phyloP scores from a whole-genome alignment of 2,888 invertebrate genomes.

The Chymomyza amoena region DNA sequence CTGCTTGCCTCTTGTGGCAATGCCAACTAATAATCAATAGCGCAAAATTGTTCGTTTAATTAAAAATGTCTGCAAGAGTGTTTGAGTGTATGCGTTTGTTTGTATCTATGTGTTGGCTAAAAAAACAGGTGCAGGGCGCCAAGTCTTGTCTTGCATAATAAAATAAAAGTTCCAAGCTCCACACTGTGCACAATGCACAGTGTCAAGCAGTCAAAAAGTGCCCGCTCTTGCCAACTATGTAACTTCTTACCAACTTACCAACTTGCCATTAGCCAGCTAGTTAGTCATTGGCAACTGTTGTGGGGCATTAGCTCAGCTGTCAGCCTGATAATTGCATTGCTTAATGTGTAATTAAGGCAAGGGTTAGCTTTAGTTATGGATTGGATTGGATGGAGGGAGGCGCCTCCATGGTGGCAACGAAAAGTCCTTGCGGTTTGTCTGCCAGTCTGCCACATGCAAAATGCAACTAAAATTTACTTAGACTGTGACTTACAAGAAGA shows the following conservation, averaged over 20 bases:
- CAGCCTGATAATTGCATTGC: conserved; percentile 68
- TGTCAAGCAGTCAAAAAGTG: conserved; percentile 21
- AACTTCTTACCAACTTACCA: not conserved
- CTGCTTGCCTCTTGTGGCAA: conserved; percentile 29
- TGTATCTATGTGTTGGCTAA: not conserved
- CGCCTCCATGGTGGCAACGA: not conserved
- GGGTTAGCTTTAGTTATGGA: not conserved
- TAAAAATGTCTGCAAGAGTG: conserved; percentile 64
- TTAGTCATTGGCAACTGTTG: conserved; percentile 1
- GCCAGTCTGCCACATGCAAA: not conserved
- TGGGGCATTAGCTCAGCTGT: conserved; percentile 62
- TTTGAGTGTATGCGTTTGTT: conserved; percentile 3
- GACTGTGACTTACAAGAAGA: conserved; percentile 9
- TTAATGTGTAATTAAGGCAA: conserved; percentile 60
- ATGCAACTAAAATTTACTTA: conserved; percentile 36
- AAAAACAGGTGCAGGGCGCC: not conserved
- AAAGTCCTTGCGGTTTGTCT: not conserved
- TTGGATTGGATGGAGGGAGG: not conserved
- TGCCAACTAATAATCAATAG: conserved; percentile 63
- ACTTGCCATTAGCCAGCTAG: not conserved
- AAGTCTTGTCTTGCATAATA: not conserved
- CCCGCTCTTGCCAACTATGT: not conserved
- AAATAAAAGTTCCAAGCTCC: conserved; percentile 22
- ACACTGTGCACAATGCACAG: conserved; percentile 22
- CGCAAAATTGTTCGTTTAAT: conserved; percentile 66